Percentiles rank a stretch among this genome's conserved stretches.
Evolutionary conservation across 2,888 invertebrate genomes (phyloP).

Genomic region (Conistra vaccinii): DNA sequence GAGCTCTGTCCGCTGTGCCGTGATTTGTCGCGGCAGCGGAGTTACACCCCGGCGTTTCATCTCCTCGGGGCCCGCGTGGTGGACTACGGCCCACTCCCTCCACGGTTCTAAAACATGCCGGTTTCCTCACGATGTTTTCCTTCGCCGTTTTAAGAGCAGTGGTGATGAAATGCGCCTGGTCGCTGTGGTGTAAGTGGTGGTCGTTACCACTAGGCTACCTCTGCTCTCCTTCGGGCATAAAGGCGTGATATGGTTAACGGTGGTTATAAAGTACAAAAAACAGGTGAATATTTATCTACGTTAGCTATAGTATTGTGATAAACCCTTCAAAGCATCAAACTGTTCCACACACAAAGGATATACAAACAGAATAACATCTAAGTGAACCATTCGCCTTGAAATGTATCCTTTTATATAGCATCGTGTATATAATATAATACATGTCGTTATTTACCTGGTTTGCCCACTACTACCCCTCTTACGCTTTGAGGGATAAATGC

Average conservation of each 20-base stretch:
- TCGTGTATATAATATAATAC: constrained; percentile 46
- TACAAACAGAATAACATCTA: constrained; percentile 38
- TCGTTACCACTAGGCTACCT: no score
- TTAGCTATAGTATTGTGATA: not conserved
- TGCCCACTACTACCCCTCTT: constrained; percentile 55
- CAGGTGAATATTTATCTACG: not conserved
- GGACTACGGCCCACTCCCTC: no score
- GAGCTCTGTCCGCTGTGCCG: no score
- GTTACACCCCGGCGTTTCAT: no score
- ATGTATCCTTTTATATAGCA: constrained; percentile 45
- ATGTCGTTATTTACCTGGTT: constrained; percentile 56
- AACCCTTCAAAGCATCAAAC: constrained; percentile 20
- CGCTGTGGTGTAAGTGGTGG: no score
- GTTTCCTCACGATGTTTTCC: no score
- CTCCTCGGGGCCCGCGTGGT: no score
- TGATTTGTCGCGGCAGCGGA: no score
- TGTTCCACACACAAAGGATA: constrained; percentile 20
- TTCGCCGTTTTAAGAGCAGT: no score
- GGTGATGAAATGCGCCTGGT: no score
- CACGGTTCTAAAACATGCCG: no score
- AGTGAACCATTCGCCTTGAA: constrained; percentile 34
- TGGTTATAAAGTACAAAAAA: not conserved
- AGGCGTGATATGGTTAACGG: not conserved
- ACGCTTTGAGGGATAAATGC: constrained; percentile 67
- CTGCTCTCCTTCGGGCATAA: not conserved